These are phyloP conservation scores for Caenorhabditis angaria DNA, from an alignment of 2,888 invertebrate species.

Conservation along the genomic window DNA sequence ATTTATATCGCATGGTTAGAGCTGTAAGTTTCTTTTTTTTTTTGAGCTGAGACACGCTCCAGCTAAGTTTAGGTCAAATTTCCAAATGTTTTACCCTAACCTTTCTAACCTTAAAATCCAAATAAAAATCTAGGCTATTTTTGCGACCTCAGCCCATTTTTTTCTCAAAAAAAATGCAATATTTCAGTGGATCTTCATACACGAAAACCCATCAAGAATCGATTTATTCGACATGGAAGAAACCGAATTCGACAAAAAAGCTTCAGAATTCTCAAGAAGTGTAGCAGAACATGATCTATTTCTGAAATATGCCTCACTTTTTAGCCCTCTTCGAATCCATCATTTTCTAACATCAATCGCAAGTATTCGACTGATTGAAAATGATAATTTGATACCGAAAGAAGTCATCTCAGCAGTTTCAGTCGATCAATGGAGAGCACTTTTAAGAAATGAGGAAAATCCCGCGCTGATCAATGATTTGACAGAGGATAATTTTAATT, in stretches of 20 bases:
- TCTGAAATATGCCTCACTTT: slow-evolving; percentile 33
- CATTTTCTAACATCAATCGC: slow-evolving; percentile 25
- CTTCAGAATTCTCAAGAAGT: neutral
- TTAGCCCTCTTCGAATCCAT: slow-evolving; percentile 43
- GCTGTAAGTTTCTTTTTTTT: slow-evolving; percentile 42
- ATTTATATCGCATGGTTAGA: slow-evolving; percentile 57
- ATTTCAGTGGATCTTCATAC: slow-evolving; percentile 42
- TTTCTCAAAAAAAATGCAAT: neutral
- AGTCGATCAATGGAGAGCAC: slow-evolving; percentile 49
- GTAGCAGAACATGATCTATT: slow-evolving; percentile 6
- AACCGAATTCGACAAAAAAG: neutral
- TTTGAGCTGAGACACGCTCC: too few species aligned
- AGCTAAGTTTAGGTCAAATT: too few species aligned
- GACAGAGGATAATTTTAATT: slow-evolving; percentile 51
- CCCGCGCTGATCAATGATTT: slow-evolving; percentile 11
- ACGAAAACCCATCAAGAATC: slow-evolving; percentile 9
- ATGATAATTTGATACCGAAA: slow-evolving; percentile 34
- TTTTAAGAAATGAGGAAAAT: slow-evolving; percentile 53
- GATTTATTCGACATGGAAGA: neutral
- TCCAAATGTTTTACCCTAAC: too few species aligned
- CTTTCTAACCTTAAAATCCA: too few species aligned
- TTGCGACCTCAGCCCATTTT: neutral
- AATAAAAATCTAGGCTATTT: too few species aligned
- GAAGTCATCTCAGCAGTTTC: slow-evolving; percentile 39
- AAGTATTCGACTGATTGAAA: slow-evolving; percentile 27